phyloP scores from a whole-genome alignment of 2,113 vertebrate genomes.

The Osmerus eperlanus region DNA sequence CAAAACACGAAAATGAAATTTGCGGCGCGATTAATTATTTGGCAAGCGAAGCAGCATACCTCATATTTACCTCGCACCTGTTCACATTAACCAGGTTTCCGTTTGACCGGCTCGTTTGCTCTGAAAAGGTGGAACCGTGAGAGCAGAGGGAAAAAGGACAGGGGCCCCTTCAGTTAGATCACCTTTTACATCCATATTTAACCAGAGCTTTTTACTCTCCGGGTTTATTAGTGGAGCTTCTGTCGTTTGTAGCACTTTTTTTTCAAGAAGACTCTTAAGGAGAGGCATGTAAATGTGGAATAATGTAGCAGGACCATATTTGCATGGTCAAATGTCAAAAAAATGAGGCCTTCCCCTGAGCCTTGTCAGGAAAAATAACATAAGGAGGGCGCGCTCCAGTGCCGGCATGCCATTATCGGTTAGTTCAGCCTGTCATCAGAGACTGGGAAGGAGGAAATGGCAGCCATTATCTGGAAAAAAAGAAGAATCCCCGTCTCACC shows the following conservation, averaged over 20 bases:
- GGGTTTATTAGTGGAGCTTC: constrained; percentile 85
- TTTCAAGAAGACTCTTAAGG: constrained; percentile 54
- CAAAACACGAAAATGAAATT: constrained; percentile 46
- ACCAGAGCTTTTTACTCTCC: constrained; percentile 70
- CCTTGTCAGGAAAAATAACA: constrained; percentile 97
- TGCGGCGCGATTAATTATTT: constrained; percentile 61
- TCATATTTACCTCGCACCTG: constrained; percentile 40
- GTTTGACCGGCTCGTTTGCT: constrained; percentile 32
- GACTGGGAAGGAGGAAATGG: constrained; percentile 81
- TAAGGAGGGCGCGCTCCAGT: constrained; percentile 86
- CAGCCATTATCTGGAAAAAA: constrained; percentile 89
- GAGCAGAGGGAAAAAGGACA: constrained; percentile 59
- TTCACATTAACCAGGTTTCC: constrained; percentile 44
- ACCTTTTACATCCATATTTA: constrained; percentile 83
- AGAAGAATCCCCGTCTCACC: constrained; percentile 35
- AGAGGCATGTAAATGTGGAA: constrained; percentile 98
- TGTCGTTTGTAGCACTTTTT: constrained; percentile 75
- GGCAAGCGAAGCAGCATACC: constrained; percentile 7
- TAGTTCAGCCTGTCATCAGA: constrained; percentile 95
- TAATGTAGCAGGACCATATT: constrained; percentile 98
- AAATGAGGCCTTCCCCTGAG: constrained; percentile 97
- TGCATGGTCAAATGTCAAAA: constrained; percentile 99
- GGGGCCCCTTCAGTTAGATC: constrained; percentile 68
- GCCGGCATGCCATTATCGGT: constrained; percentile 92
- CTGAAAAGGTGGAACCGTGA: constrained; percentile 74